Conservation (phyloP, 2,113 vertebrate species). For the Scophthalmus maximus region DNA sequence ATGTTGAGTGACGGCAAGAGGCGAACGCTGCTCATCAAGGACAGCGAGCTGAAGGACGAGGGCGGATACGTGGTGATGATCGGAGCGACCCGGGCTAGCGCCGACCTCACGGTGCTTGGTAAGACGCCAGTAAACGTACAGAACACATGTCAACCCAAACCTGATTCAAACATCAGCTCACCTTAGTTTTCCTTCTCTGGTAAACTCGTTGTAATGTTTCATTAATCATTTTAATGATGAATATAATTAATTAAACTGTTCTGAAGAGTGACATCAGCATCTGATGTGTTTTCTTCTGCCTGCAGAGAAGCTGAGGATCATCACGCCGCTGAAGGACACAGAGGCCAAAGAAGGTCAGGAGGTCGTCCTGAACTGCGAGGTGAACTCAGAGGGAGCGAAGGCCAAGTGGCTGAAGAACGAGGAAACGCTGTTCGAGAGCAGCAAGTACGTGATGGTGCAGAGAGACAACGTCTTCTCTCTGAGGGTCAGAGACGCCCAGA, state of each 20-base stretch:
- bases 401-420: constrained; percentile 97
- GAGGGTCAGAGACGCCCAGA: constrained; percentile 90
- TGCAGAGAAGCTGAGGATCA: constrained; percentile 93
- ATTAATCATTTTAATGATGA: background rate
- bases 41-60: constrained; percentile 86
- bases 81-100: constrained; percentile 89
- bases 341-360: constrained; percentile 91
- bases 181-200: no score
- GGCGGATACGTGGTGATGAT: constrained; percentile 88
- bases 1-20: constrained; percentile 92
- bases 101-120: constrained; percentile 92
- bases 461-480: constrained; percentile 94
- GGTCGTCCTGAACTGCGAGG: constrained; percentile 95
- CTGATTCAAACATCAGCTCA: no score
- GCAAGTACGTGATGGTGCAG: constrained; percentile 93
- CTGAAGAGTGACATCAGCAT: background rate
- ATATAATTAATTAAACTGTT: background rate
- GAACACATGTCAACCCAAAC: no score
- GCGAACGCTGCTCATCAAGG: constrained; percentile 87
- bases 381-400: constrained; percentile 96
- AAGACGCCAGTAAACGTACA: no score
- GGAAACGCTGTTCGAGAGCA: constrained; percentile 93
- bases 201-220: background rate
- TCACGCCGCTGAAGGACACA: constrained; percentile 94
- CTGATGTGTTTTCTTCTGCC: background rate